Base-by-base conservation (phyloP, 30 jellyfish, hydroid and myxozoan species). In the Aurelia sp. region DNA sequence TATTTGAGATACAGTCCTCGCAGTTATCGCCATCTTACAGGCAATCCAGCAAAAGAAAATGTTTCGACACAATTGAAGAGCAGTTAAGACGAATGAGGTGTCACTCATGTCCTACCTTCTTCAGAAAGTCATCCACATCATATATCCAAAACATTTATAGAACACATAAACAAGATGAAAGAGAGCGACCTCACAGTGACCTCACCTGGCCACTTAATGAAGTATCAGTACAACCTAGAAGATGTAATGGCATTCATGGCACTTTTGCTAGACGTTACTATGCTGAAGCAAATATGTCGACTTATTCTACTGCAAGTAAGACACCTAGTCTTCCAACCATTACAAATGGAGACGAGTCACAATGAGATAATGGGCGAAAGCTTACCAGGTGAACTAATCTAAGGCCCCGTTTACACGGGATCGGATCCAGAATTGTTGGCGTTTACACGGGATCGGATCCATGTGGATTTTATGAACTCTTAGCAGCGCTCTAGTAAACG, bases 271-370 rank as follows among this genome's bases (percentile, higher is more conserved):
- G 30, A 20, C 40, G 85, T 3, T 47, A 31, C 61, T 71, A 59
- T 57, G 50, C 68, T 27, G 55, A 44, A 44, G 55, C 55, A 44
- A 74, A 70, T 53, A 4, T 74, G 73, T 17, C 58, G 17, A 51
- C 85, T 9, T 53, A 50, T 22, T 74, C 85, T 5, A 44, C 31
- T 17, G 67, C 74, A 15, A 74, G 85, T 53, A 74, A 48, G 4
- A 48, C 85, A 20, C 62, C 85, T 7, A 74, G 85, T 22, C 85
- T 74, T 21, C 85, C 85, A 53, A 74, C 85, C 1, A 74, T 74
- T 11, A 53, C 73, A 50, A 55, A 70, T 13, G 73, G 60, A 20
- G 73, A 53, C 17, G 22, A 52, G 4, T 52, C 22, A 48, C 63
- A 74, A 22, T 62, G 53, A 59, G 85, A 74, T 11, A 5, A 44